Percentiles rank a stretch among this genome's conserved stretches.
These are phyloP conservation scores for Eristalinus aeneus DNA, from an alignment of 2,888 invertebrate genomes.

Conservation along the genomic window DNA sequence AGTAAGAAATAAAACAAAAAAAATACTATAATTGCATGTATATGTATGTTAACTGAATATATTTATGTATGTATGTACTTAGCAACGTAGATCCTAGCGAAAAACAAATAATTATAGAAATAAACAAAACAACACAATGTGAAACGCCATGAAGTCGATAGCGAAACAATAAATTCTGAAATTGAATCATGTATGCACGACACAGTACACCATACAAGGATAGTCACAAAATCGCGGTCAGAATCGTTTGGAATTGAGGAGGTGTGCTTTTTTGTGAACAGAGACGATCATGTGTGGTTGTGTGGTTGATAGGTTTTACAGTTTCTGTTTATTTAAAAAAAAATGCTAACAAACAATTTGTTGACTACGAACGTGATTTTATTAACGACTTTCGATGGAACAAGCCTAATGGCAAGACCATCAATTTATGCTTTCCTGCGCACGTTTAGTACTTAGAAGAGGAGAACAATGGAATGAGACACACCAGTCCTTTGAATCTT, in stretches of 20 bases:
- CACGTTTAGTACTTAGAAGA: too few species aligned
- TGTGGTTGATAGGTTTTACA: neutral
- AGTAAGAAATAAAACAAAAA: slow-evolving; percentile 37
- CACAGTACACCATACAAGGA: slow-evolving; percentile 4
- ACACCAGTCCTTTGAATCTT: too few species aligned
- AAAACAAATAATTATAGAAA: slow-evolving; percentile 5
- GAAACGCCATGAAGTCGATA: neutral
- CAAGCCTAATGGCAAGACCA: too few species aligned
- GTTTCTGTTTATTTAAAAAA: neutral
- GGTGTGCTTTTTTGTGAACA: neutral
- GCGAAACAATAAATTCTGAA: slow-evolving; percentile 26
- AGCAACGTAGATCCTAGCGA: slow-evolving; percentile 25
- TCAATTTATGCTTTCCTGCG: too few species aligned
- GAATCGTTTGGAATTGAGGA: neutral
- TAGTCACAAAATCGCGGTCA: slow-evolving; percentile 13
- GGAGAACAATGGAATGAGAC: too few species aligned
- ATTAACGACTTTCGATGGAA: too few species aligned
- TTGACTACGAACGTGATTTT: too few species aligned
- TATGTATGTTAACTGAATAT: slow-evolving; percentile 42
- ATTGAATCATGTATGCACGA: slow-evolving; percentile 34
- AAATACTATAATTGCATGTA: slow-evolving; percentile 11
- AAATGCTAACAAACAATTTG: too few species aligned
- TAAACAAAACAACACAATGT: neutral
- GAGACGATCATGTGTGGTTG: neutral
- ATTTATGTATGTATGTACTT: slow-evolving; percentile 45